Evolutionary conservation across 2,888 invertebrate species (phyloP), one percentile per base, ranked within the genome.

Genomic region (Melinaea menophilus): DNA sequence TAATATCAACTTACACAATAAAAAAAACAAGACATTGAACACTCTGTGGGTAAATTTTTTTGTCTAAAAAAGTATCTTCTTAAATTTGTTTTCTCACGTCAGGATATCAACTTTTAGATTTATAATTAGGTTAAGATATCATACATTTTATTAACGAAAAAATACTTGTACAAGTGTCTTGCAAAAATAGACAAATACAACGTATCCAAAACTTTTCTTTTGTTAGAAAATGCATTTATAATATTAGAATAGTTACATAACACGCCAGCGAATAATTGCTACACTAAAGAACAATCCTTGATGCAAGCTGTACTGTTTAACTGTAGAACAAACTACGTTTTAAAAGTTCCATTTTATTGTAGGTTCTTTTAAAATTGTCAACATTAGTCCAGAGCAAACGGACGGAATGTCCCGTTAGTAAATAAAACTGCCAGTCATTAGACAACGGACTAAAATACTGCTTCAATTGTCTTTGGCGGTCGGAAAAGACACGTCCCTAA

Each of bases 341-440:
- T 51, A 51, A 51, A 51, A 51, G 51, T 51, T 51, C 22, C 51
- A 51, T 31, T 51, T 51, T 45, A 35, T n/a, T 56, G 45, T 5
- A 41, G 45, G 1, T 33, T 70, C n/a, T 51, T 37, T 57, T 62
- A 62, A 58, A 22, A 33, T 46, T 34, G 31, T 11, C 41, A 47
- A 58, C 33, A 47, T 33, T 46, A 76, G 76, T 77, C 79, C 77
- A 81, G 82, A 79, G 76, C 81, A 84, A 86, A 87, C 82, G 80
- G 80, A 84, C 78, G 77, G 79, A 77, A 74, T 82, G 86, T 86
- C 85, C 80, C 84, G 80, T 81, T 79, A 79, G 85, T 83, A 86
- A 88, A 89, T 85, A 88, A 82, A 88, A 87, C 82, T 85, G 86
- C 84, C 85, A 84, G 88, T 88, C 88, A 88, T 89, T 88, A 89